A percentile compares a stretch with the other conserved stretches of the same genome.
Conservation (phyloP, 1,140 invertebrate genomes). For the Trachelipus rathkii region DNA sequence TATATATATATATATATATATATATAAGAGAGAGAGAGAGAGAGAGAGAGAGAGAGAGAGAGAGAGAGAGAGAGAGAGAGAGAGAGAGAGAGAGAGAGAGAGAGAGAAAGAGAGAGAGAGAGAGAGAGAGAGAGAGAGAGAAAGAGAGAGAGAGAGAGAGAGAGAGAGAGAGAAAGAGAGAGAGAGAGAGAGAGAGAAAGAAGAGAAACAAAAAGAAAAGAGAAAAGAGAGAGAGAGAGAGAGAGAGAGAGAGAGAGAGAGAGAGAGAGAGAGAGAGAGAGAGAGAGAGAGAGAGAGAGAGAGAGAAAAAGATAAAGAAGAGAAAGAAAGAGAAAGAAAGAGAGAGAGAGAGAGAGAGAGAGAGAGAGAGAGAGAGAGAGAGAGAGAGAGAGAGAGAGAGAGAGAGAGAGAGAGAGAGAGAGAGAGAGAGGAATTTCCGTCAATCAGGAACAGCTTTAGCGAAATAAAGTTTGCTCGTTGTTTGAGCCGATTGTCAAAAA, state of each 20-base stretch:
- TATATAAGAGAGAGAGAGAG: too few relatives aligned
- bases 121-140: not conserved
- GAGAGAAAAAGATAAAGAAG: not conserved
- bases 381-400: slow-evolving; percentile 8
- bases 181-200: slow-evolving; percentile 5
- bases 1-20: too few relatives aligned
- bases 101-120: not conserved
- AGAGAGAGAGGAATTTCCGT: too few relatives aligned
- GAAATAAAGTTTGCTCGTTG: too few relatives aligned
- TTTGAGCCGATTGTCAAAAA: too few relatives aligned
- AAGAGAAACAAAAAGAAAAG: not conserved
- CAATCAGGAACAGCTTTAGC: not conserved
- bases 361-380: slow-evolving; percentile 21
- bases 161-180: slow-evolving; percentile 13
- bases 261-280: slow-evolving; percentile 1
- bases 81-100: too few relatives aligned
- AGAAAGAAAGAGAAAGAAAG: not conserved
- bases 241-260: slow-evolving; percentile 16
- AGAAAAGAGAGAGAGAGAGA: slow-evolving; percentile 18
- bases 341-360: slow-evolving; percentile 27
- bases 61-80: too few relatives aligned
- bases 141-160: too few relatives aligned
- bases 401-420: not conserved
- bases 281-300: slow-evolving; percentile 21
- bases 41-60: too few relatives aligned